Evolutionary conservation across 1,140 invertebrate genomes (phyloP).

Genomic region (Scaptomyza montana): DNA sequence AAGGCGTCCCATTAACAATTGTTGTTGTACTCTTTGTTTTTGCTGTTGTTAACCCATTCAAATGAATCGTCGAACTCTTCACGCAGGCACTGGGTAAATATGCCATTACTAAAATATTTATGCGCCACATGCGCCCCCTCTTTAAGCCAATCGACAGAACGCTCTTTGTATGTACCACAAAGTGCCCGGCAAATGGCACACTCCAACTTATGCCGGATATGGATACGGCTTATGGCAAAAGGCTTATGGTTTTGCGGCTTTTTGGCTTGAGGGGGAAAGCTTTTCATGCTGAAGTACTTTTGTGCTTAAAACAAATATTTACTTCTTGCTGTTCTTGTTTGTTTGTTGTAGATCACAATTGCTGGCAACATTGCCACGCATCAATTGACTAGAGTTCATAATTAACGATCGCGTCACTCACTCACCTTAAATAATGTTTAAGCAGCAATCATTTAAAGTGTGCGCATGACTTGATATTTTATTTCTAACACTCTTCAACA

Average conservation of each 20-base stretch:
- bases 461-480: conserved; percentile 1
- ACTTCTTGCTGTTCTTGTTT: not conserved
- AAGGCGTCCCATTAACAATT: conserved; percentile 31
- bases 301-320: not conserved
- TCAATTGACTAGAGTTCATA: not conserved
- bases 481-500: not conserved
- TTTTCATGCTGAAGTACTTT: conserved; percentile 12
- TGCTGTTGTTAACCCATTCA: conserved; percentile 45
- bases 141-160: conserved; percentile 26
- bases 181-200: conserved; percentile 48
- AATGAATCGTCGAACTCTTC: conserved; percentile 16
- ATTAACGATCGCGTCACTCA: not conserved
- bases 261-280: conserved; percentile 45
- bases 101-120: conserved; percentile 39
- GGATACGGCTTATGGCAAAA: conserved; percentile 31
- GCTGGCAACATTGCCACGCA: not conserved
- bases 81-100: conserved; percentile 38
- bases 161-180: conserved; percentile 11
- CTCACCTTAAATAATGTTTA: not conserved
- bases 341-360: not conserved
- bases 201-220: conserved; percentile 52
- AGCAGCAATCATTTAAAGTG: not conserved
- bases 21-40: not conserved
- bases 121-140: not conserved
- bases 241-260: not conserved